Evolutionary conservation across 2,797 vertebrate species (phyloP), one percentile per base, ranked within the genome.

Genomic region (Brachyrhaphis roseni): DNA sequence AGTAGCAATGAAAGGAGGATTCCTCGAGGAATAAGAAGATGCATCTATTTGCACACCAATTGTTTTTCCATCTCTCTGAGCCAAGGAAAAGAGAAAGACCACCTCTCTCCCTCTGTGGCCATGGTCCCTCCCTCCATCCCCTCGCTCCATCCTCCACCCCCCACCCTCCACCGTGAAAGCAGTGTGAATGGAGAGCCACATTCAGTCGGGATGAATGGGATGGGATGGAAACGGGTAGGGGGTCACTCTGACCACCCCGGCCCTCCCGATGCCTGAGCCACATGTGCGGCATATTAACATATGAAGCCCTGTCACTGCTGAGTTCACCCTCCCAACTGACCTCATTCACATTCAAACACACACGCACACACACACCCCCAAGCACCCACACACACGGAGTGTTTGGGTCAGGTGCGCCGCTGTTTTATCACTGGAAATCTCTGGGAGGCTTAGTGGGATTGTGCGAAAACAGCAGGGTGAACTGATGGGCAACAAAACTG

Each of bases 1-100:
- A 74, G 64, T 68, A 43, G 51, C 55, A 74, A 66, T 41, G 72
- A 72, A 68, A 34, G 59, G 66, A 76, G n/a, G 62, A 77, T 77
- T 90, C 92, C 88, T 90, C 85, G 77, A 89, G 91, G 90, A 94
- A 93, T 92, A 93, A 90, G 92, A 87, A 94, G 91, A 92, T 82
- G 87, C 86, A 93, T 84, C 93, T 94, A 96, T 96, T 95, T 95
- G 94, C 95, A 96, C 95, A 94, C 94, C 94, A 95, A 95, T 95
- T 95, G 95, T 95, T 95, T 95, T 95, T 95, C 90, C 92, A 90
- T 92, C 88, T 94, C 88, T 90, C 88, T 85, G 88, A 86, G 92
- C 90, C 90, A 90, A 87, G 79, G 74, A 91, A 90, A 91, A 90
- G 86, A 94, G 92, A 94, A 94, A 94, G 91, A 94, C 92, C 91